phyloP scores from a whole-genome alignment of 1,140 invertebrate species.

The Cydia splendana region DNA sequence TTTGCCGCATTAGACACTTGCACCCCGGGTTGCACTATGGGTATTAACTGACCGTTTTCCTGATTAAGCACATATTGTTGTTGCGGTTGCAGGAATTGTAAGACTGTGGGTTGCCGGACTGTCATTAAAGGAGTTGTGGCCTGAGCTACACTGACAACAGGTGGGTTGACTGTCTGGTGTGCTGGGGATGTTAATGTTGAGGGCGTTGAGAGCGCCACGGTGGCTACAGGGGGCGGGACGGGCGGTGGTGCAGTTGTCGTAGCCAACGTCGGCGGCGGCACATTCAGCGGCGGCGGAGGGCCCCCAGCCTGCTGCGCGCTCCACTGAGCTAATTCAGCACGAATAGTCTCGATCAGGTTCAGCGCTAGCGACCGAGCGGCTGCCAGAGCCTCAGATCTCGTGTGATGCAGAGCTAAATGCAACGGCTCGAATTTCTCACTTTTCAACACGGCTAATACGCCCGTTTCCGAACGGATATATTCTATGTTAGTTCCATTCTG shows the following conservation, averaged over 20 bases:
- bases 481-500: constrained; percentile 86
- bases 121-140: constrained; percentile 70
- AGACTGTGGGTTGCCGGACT: constrained; percentile 67
- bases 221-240: constrained; percentile 55
- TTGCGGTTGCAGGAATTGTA: constrained; percentile 63
- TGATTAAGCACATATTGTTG: constrained; percentile 75
- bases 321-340: constrained; percentile 85
- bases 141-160: constrained; percentile 69
- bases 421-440: constrained; percentile 90
- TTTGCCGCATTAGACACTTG: constrained; percentile 69
- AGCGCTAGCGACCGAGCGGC: constrained; percentile 87
- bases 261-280: constrained; percentile 64
- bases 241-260: constrained; percentile 63
- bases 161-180: constrained; percentile 61
- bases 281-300: constrained; percentile 64
- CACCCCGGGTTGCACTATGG: constrained; percentile 71
- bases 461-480: constrained; percentile 89
- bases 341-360: constrained; percentile 90
- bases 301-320: constrained; percentile 71
- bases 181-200: constrained; percentile 56
- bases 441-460: constrained; percentile 86
- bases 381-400: constrained; percentile 84
- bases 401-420: constrained; percentile 89
- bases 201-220: constrained; percentile 58
- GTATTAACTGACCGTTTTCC: constrained; percentile 73